These are phyloP conservation scores for Passer domesticus DNA, from an alignment of 2,113 vertebrate species.

Conservation along the genomic window DNA sequence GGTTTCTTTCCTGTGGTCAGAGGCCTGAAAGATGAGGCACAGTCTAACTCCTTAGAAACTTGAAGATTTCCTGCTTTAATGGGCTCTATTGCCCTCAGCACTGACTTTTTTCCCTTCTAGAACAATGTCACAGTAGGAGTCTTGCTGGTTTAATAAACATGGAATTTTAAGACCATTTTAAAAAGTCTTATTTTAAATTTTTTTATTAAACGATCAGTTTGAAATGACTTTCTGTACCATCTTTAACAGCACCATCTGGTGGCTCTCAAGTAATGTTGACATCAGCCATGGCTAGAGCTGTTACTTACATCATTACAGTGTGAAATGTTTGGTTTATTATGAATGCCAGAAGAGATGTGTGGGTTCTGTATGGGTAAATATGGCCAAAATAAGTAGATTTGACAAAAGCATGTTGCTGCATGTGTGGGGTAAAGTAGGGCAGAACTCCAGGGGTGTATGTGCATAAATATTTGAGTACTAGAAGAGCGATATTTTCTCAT, in stretches of 20 bases:
- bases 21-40: neutral
- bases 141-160: neutral
- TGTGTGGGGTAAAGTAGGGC: neutral
- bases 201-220: neutral
- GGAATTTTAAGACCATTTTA: neutral
- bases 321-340: neutral
- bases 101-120: neutral
- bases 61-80: neutral
- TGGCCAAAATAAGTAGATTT: neutral
- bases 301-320: neutral
- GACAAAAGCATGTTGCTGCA: neutral
- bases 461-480: constrained; percentile 32
- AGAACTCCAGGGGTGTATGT: neutral
- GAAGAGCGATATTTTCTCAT: neutral
- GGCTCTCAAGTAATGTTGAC: neutral
- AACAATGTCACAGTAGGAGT: neutral
- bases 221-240: neutral
- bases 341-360: neutral
- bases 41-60: neutral
- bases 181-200: too few species aligned
- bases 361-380: neutral
- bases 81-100: neutral
- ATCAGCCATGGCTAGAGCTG: neutral
- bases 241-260: constrained; percentile 53
- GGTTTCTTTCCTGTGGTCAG: neutral